phyloP scores from a whole-genome alignment of 2,113 vertebrate species.

The Jacana jacana region DNA sequence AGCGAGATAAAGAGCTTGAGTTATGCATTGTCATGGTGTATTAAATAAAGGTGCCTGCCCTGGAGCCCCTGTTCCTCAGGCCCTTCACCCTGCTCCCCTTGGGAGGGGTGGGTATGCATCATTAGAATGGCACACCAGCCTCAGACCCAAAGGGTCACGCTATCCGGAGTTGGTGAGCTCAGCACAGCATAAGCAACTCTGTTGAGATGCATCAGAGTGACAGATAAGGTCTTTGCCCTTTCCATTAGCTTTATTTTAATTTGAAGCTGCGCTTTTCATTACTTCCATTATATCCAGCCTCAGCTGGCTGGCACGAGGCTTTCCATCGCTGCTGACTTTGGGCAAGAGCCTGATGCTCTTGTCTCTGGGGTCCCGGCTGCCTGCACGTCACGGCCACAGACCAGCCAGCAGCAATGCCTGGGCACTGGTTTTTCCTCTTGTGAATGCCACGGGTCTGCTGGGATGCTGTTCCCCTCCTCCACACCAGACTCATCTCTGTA shows the following conservation, averaged over 20 bases:
- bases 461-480: not conserved
- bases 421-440: not conserved
- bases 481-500: fast-evolving
- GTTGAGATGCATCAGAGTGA: not conserved
- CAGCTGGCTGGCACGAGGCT: not conserved
- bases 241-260: constrained; percentile 57
- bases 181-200: constrained; percentile 22
- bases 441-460: not conserved
- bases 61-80: not conserved
- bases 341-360: not conserved
- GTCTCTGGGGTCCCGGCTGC: not conserved
- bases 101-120: not conserved
- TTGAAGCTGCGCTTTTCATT: not conserved
- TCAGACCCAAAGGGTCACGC: not conserved
- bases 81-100: constrained; percentile 31
- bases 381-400: fast-evolving
- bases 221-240: constrained; percentile 56
- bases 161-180: constrained; percentile 40
- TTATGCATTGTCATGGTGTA: constrained; percentile 36
- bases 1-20: not conserved
- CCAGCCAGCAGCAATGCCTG: not conserved
- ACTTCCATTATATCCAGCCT: not conserved
- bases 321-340: not conserved
- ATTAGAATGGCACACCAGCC: constrained; percentile 53
- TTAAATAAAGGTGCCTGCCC: constrained; percentile 60